Base-by-base conservation (phyloP, 2,113 vertebrate genomes). In the Silurus asotus region DNA sequence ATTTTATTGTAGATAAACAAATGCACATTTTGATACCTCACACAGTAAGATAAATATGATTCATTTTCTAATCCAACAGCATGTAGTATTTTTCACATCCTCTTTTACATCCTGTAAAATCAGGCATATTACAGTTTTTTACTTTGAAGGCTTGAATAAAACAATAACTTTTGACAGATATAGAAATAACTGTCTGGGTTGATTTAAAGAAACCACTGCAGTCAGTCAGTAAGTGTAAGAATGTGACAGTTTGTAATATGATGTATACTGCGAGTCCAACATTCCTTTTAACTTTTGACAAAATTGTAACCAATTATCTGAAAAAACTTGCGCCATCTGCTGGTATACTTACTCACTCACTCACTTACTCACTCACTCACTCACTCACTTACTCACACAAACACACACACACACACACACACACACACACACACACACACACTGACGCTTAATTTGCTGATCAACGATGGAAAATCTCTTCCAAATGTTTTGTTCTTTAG, bases 261-360 rank as follows among this genome's bases (percentile, higher is more conserved):
- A 13, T 62, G 59, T 49, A 20, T 17, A 77, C 55, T 25, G 45
- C 23, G n/a, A n/a, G n/a, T 84, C 59, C 51, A 79, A 59, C n/a
- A 85, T 48, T 61, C 25, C n/a, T 64, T 28, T 15, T 8, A 56
- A n/a, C 23, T 83, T 37, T 81, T 80, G n/a, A 23, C 17, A 72
- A 64, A 55, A n/a, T 49, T 8, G 48, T 53, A 28, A 20, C 83
- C 37, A 37, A 70, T 10, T 55, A 49, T 77, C n/a, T 79, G 81
- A 23, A 87, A 86, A 76, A 85, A 74, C 48, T 87, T 86, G 74
- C 20, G 87, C 91, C 93, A 88, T 85, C 92, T 92, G 88, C 89
- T 93, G 92, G 89, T 81, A 45, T 67, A 19, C 45, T 74, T 70
- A 82, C 15, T 58, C 48, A 77, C 37, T 37, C 37, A 37, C 37